phyloP scores from a whole-genome alignment of 2,113 vertebrate genomes.

The Aldabrachelys gigantea region DNA sequence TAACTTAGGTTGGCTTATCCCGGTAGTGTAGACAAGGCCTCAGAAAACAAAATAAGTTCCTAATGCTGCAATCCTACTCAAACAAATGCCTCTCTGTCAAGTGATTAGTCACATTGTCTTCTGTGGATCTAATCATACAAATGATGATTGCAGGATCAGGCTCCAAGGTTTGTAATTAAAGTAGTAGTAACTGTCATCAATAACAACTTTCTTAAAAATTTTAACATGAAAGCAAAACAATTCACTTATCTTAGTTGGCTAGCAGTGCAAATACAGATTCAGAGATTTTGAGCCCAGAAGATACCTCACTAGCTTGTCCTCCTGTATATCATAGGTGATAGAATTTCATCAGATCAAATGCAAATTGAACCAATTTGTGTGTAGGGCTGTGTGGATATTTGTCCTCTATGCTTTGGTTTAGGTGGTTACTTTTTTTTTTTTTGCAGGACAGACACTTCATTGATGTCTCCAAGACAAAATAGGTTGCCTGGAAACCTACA shows the following conservation, averaged over 20 bases:
- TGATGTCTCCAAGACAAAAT: constrained; percentile 48
- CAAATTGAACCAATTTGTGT: not conserved
- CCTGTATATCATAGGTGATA: not conserved
- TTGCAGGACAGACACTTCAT: not conserved
- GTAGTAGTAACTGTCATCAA: not conserved
- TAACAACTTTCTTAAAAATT: not conserved
- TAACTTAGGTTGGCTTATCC: too few relatives aligned
- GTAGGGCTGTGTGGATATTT: not conserved
- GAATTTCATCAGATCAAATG: not conserved
- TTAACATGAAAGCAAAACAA: not conserved
- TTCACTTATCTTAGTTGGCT: not conserved
- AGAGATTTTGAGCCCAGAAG: not conserved
- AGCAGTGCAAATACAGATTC: not conserved
- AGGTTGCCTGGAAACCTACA: not conserved
- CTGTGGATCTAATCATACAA: not conserved
- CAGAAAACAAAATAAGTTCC: not conserved
- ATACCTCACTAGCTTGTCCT: not conserved
- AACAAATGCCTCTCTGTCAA: not conserved
- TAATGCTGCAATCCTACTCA: not conserved
- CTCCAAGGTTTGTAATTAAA: not conserved
- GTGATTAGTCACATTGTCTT: not conserved
- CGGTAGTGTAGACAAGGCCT: too few relatives aligned
- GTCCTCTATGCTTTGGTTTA: constrained; percentile 9
- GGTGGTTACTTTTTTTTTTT: not conserved
- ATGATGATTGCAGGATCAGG: not conserved